Percentiles rank a stretch among this genome's conserved stretches.
Evolutionary conservation across 2,797 vertebrate species (phyloP).

Genomic region (Hoplostethus mediterraneus): DNA sequence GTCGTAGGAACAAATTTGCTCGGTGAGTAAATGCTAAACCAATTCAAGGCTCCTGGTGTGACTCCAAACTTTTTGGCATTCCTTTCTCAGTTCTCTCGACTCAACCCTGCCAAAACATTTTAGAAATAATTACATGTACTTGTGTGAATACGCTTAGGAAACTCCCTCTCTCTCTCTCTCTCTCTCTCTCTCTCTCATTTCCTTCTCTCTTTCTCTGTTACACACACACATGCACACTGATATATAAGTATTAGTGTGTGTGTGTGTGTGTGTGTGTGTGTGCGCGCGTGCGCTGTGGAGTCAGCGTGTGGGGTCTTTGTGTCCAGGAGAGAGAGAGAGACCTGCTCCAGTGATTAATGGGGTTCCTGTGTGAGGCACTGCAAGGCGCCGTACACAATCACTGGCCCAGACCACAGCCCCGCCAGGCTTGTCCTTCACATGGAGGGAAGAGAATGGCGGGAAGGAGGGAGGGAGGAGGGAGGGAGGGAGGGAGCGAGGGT

Average conservation of each 20-base stretch:
- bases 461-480: slow-evolving; percentile 54
- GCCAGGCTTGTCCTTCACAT: slow-evolving; percentile 85
- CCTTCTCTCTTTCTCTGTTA: slow-evolving; percentile 16
- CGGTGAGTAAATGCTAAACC: slow-evolving; percentile 67
- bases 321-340: slow-evolving; percentile 79
- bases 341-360: slow-evolving; percentile 88
- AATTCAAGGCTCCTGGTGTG: slow-evolving; percentile 73
- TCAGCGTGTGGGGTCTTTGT: slow-evolving; percentile 84
- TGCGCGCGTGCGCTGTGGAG: slow-evolving; percentile 51
- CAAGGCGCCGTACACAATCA: slow-evolving; percentile 84
- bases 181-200: not conserved
- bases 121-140: slow-evolving; percentile 75
- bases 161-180: not conserved
- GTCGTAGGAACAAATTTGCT: slow-evolving; percentile 57
- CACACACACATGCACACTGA: slow-evolving; percentile 28
- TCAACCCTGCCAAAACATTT: slow-evolving; percentile 72
- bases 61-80: slow-evolving; percentile 81
- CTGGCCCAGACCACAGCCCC: slow-evolving; percentile 81
- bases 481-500: slow-evolving; percentile 26
- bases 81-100: slow-evolving; percentile 67
- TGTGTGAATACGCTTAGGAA: slow-evolving; percentile 63
- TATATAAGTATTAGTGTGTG: slow-evolving; percentile 41
- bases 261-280: slow-evolving; percentile 70
- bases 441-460: slow-evolving; percentile 79
- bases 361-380: slow-evolving; percentile 83